A percentile compares a stretch with the other conserved stretches of the same genome.
Conservation (phyloP, 2,888 invertebrate species). For the Leptinotarsa tumamoca region DNA sequence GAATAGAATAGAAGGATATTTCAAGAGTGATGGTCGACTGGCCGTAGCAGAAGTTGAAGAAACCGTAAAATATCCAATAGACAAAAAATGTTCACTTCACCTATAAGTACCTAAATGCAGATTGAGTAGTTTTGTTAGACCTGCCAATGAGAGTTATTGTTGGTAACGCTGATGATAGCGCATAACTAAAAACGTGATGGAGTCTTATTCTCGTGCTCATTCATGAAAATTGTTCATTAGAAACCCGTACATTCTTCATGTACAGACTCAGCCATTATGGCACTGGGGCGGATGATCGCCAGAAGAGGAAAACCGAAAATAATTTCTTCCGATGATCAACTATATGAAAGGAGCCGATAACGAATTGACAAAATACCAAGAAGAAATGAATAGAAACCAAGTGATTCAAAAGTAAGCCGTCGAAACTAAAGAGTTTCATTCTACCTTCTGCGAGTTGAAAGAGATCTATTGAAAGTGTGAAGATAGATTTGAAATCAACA, state of each 20-base stretch:
- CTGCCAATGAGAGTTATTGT: background rate
- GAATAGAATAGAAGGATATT: background rate
- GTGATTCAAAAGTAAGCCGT: background rate
- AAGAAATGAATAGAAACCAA: background rate
- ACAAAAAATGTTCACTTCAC: no score
- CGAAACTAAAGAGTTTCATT: background rate
- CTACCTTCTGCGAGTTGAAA: background rate
- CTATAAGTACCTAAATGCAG: background rate
- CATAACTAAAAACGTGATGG: background rate
- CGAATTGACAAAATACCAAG: background rate
- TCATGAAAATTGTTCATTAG: background rate
- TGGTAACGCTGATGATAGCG: background rate
- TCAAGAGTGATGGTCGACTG: background rate
- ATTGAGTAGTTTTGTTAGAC: background rate
- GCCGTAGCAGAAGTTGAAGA: background rate
- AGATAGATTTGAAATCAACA: conserved; percentile 6
- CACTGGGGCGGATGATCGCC: background rate
- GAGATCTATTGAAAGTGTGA: background rate
- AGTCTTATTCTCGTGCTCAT: background rate
- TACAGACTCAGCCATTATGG: background rate
- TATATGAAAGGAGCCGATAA: background rate
- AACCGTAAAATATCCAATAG: background rate
- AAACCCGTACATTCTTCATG: background rate
- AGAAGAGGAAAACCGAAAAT: background rate
- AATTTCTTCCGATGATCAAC: background rate